A percentile compares a stretch with the other conserved stretches of the same genome.
These are phyloP conservation scores for Zaprionus vittiger DNA, from an alignment of 1,140 invertebrate genomes.

Conservation along the genomic window DNA sequence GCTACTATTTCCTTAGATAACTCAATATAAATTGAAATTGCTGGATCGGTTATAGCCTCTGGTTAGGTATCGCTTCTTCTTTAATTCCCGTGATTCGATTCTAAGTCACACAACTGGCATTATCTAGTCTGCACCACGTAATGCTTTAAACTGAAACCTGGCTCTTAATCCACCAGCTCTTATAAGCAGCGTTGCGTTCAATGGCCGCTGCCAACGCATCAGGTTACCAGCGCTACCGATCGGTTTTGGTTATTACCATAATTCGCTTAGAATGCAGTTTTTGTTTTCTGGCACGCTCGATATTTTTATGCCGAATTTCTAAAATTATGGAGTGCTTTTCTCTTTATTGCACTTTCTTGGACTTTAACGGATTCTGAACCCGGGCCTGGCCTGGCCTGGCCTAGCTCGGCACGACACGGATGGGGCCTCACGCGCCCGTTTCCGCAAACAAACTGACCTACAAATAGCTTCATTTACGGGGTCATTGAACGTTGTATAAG, in stretches of 20 bases:
- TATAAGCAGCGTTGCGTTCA: slow-evolving; percentile 71
- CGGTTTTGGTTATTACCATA: slow-evolving; percentile 51
- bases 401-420: not conserved
- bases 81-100: not conserved
- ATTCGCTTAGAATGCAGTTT: slow-evolving; percentile 64
- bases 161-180: slow-evolving; percentile 60
- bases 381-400: slow-evolving; percentile 32
- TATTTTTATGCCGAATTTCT: slow-evolving; percentile 77
- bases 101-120: slow-evolving; percentile 7
- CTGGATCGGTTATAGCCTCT: not conserved
- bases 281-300: slow-evolving; percentile 68
- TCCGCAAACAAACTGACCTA: slow-evolving; percentile 1
- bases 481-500: not conserved
- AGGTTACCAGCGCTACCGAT: slow-evolving; percentile 62
- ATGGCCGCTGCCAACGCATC: slow-evolving; percentile 78
- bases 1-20: slow-evolving; percentile 85
- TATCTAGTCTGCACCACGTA: slow-evolving; percentile 39
- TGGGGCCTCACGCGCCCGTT: slow-evolving; percentile 1
- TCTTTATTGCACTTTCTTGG: slow-evolving; percentile 55
- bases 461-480: not conserved
- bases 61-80: not conserved
- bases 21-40: slow-evolving; percentile 77
- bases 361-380: slow-evolving; percentile 38
- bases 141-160: slow-evolving; percentile 66
- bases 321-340: slow-evolving; percentile 53